These are phyloP conservation scores for Athene cunicularia DNA, from an alignment of 2,113 vertebrate species.

Conservation along the genomic window DNA sequence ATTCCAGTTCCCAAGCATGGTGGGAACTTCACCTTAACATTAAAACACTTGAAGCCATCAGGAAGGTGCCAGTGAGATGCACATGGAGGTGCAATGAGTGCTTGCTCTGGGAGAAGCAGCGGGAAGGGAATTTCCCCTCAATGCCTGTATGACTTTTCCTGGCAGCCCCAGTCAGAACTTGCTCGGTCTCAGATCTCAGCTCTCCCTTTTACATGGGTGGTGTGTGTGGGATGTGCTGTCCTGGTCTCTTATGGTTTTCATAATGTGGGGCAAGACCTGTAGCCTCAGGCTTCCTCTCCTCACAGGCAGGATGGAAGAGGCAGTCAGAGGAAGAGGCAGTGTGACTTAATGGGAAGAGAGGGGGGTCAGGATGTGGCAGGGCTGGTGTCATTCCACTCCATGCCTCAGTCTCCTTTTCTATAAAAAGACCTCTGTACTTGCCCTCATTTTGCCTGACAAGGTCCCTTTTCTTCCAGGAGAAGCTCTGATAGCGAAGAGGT, in stretches of 20 bases:
- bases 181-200: background rate
- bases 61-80: background rate
- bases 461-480: conserved; percentile 71
- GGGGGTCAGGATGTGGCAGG: background rate
- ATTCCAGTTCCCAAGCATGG: background rate
- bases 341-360: background rate
- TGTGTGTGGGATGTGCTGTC: background rate
- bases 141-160: background rate
- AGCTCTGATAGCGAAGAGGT: conserved; percentile 74
- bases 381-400: background rate
- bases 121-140: background rate
- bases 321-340: background rate
- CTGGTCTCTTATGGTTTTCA: background rate
- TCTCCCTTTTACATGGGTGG: background rate
- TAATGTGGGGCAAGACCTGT: background rate
- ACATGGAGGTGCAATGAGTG: background rate
- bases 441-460: background rate
- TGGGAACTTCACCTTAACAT: background rate
- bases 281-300: background rate
- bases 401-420: background rate
- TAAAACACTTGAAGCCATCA: background rate
- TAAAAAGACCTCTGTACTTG: background rate
- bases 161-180: background rate
- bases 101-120: background rate
- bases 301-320: background rate